Evolutionary conservation across 2,113 vertebrate species (phyloP), one percentile per base, ranked within the genome.

Genomic region (Siniperca knerii): DNA sequence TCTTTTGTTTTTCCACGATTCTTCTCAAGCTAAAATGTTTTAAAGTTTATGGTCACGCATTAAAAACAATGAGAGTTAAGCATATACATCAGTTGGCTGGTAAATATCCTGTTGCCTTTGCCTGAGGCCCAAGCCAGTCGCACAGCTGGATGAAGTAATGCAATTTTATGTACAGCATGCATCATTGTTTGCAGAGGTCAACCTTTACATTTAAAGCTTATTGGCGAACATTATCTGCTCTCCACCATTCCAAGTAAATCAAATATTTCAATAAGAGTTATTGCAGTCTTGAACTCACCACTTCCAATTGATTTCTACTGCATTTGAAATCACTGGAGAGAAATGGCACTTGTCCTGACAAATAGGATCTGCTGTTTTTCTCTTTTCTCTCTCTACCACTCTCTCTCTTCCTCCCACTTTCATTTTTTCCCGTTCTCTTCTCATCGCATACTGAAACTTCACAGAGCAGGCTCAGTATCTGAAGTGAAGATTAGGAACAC

Each of bases 401-500:
- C 48, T 75, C 65, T 77, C 23, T 48, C 37, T 82, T 65, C 70
- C 72, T 83, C 83, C 64, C 70, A 35, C 70, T 67, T 70, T 77
- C 61, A 46, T 44, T 73, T 61, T 58, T 67, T 90, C 73, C 79
- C 84, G 72, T 67, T 66, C 58, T 55, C n/a, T 33, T 61, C 68
- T 82, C 79, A 82, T 90, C 72, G 29, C 66, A 78, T 46, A 81
- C 25, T 65, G 54, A 77, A 71, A 75, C 82, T 84, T 89, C 66
- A 79, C 73, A 66, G 75, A 61, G 54, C 57, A 77, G 23, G 3
- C 40, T 68, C 61, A 8, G 66, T 83, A 87, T 82, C 74, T 69
- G 58, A 69, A 48, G 62, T 15, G 66, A 65, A 87, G 82, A 93
- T 92, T 81, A 91, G 85, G 82, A 86, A 81, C 74, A 79, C 79